These are phyloP conservation scores for Bilobella aurantiaca DNA, from an alignment of 1,140 invertebrate species.

Conservation along the genomic window DNA sequence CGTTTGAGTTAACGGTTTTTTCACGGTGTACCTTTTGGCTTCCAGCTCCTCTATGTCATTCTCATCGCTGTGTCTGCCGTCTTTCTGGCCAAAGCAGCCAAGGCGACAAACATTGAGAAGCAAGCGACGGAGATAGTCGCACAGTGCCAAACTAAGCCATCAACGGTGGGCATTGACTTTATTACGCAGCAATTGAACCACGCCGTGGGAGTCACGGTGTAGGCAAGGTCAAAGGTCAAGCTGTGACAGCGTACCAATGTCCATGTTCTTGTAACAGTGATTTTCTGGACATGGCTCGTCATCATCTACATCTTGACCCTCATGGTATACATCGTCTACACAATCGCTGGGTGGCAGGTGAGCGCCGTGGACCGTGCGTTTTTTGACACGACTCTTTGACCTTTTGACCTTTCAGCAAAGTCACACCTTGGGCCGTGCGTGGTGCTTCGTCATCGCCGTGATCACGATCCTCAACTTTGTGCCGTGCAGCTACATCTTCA, in stretches of 20 bases:
- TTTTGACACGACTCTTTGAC: background rate
- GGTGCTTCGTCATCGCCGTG: background rate
- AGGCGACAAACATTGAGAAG: background rate
- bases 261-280: background rate
- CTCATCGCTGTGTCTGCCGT: background rate
- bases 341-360: background rate
- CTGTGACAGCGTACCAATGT: background rate
- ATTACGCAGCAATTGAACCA: background rate
- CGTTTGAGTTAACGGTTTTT: background rate
- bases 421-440: background rate
- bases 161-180: background rate
- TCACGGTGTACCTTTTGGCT: background rate
- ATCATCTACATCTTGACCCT: background rate
- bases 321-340: background rate
- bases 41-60: background rate
- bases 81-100: background rate
- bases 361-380: slow-evolving; percentile 30
- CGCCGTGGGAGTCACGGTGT: background rate
- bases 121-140: background rate
- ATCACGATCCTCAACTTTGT: background rate
- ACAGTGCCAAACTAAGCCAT: background rate
- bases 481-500: background rate
- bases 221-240: background rate
- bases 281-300: background rate
- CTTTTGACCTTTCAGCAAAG: background rate